phyloP scores from a whole-genome alignment of 2,113 vertebrate species.

The Rhea americana region DNA sequence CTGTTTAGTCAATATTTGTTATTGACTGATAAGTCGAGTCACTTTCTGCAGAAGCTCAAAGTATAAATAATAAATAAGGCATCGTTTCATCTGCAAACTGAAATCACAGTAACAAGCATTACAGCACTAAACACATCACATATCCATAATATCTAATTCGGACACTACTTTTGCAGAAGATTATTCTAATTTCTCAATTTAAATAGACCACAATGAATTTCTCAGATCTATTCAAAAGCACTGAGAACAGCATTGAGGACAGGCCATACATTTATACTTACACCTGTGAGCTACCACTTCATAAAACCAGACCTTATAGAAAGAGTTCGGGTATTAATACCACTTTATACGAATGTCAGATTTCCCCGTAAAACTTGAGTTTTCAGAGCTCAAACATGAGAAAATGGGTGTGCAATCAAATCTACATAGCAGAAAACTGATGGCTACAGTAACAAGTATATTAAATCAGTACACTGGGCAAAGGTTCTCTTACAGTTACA shows the following conservation, averaged over 20 bases:
- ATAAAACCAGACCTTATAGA: not conserved
- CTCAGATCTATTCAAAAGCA: not conserved
- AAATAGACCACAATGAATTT: not conserved
- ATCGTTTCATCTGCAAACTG: not conserved
- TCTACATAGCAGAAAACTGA: slow-evolving; percentile 41
- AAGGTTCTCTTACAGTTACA: slow-evolving; percentile 61
- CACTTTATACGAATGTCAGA: not conserved
- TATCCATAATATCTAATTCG: not conserved
- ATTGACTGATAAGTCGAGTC: not conserved
- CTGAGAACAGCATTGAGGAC: not conserved
- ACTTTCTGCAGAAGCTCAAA: not conserved
- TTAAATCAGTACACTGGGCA: slow-evolving; percentile 63
- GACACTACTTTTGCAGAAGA: not conserved
- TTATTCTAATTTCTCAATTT: not conserved
- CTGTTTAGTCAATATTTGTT: not conserved
- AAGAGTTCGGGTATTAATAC: not conserved
- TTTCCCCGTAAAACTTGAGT: not conserved
- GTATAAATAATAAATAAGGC: not conserved
- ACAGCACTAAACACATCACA: not conserved
- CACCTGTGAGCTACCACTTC: not conserved
- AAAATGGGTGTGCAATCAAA: slow-evolving; percentile 42
- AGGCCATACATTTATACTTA: not conserved
- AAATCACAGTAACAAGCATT: not conserved
- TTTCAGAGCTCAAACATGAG: not conserved
- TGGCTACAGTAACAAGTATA: slow-evolving; percentile 60